A percentile compares a stretch with the other conserved stretches of the same genome.
These are phyloP conservation scores for Chinchilla lanigera DNA, from an alignment of 2,113 vertebrate species.

Conservation along the genomic window DNA sequence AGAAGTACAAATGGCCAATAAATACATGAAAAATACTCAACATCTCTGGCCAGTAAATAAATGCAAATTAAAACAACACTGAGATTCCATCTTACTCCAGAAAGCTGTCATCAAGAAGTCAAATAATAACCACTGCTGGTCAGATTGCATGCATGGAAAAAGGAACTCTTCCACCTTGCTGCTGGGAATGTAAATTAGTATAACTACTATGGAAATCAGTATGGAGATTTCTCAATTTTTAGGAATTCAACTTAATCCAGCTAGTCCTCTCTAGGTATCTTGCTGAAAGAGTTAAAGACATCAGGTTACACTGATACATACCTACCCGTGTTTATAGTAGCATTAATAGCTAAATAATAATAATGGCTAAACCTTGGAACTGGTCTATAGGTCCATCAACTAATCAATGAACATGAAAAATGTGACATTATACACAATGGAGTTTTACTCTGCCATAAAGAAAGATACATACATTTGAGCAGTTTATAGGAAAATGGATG, in stretches of 20 bases:
- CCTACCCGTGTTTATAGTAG: not conserved
- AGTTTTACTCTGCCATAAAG: no score
- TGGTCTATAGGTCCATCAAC: no score
- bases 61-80: no score
- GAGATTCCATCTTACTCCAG: no score
- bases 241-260: not conserved
- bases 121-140: not conserved
- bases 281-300: not conserved
- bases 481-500: no score
- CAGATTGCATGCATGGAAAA: not conserved
- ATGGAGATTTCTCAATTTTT: not conserved
- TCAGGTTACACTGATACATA: not conserved
- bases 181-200: not conserved
- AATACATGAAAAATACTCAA: no score
- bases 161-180: not conserved
- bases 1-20: no score
- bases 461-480: no score
- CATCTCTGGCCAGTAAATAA: no score
- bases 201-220: not conserved
- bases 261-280: not conserved
- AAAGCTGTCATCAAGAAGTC: no score
- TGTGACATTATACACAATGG: no score
- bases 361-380: not conserved
- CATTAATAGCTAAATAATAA: not conserved
- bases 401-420: no score